Evolutionary conservation across 2,888 invertebrate species (phyloP).

Genomic region (Diplazon laetatorius): DNA sequence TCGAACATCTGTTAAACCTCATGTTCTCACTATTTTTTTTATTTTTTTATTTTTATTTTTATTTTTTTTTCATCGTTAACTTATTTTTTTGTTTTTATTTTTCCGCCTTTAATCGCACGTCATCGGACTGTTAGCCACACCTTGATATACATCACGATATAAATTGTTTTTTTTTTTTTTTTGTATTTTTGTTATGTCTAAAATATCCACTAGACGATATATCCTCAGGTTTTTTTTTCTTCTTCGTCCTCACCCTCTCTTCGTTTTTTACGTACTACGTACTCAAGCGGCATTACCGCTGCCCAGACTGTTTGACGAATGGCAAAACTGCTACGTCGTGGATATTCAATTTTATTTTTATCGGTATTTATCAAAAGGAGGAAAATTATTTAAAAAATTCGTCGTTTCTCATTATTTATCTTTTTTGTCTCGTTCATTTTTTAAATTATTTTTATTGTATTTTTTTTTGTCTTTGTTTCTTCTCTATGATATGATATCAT

Average conservation of each 20-base stretch:
- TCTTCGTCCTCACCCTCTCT: conserved; percentile 3
- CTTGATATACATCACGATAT: conserved; percentile 71
- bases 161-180: conserved; percentile 64
- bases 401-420: background rate
- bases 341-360: conserved; percentile 20
- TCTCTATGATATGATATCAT: conserved; percentile 43
- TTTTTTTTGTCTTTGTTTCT: background rate
- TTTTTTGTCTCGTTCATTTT: too few species aligned
- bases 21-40: conserved; percentile 59
- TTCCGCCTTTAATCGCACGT: conserved; percentile 48
- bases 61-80: conserved; percentile 11
- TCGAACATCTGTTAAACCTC: conserved; percentile 72
- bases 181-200: conserved; percentile 34
- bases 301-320: conserved; percentile 50
- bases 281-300: conserved; percentile 66
- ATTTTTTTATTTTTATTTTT: conserved; percentile 25
- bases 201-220: conserved; percentile 61
- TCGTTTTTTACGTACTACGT: conserved; percentile 65
- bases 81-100: conserved; percentile 1
- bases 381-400: conserved; percentile 28
- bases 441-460: background rate
- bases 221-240: conserved; percentile 52
- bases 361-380: conserved; percentile 46
- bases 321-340: conserved; percentile 41
- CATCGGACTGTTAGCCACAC: conserved; percentile 62